Evolutionary conservation across 2,797 vertebrate genomes (phyloP), one percentile per base, ranked within the genome.

Genomic region (Microhierax caerulescens): DNA sequence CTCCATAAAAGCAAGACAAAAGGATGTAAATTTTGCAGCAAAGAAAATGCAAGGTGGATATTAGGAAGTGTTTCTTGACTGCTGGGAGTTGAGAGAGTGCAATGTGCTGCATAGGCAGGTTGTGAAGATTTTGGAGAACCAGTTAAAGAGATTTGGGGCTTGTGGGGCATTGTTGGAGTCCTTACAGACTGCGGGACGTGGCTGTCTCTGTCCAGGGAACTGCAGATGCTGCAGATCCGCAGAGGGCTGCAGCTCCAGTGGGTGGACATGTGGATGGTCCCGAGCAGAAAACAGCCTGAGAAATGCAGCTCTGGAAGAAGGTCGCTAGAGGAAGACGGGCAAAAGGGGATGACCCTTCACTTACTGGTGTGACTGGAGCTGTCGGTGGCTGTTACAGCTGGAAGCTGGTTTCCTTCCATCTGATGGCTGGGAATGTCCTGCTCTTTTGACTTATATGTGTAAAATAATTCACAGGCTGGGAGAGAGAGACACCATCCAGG

Each of bases 371-470:
- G 50, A n/a, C 20, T 57, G 63, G 77, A 48, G 39, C 9, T 92
- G 48, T 56, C 0, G 0, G 4, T 73, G 65, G 1, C 45, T 60
- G 23, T 32, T 43, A 23, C 34, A 63, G 60, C 28, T 0, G 0
- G 21, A 13, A n/a, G 34, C 77, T 81, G 50, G 2, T 79, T 91
- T 92, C 59, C 41, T 73, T 73, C 57, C 27, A 3, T 23, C 36
- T 39, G 36, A 24, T 1, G 2, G 19, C 79, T 93, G 91, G 65
- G 61, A 61, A 21, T 5, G 1, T 45, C 50, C 53, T 37, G 54
- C 43, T 92, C 45, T 90, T 95, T n/a, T 57, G 73, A n/a, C 30
- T 77, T 60, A 3, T 0, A 1, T 2, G 19, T 57, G 36, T 41
- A 36, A 91, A 43, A 47, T 32, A 51, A 61, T 56, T 50, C 54